A percentile compares a stretch with the other conserved stretches of the same genome.
phyloP scores from a whole-genome alignment of 2,113 vertebrate species.

The Alethe diademata region DNA sequence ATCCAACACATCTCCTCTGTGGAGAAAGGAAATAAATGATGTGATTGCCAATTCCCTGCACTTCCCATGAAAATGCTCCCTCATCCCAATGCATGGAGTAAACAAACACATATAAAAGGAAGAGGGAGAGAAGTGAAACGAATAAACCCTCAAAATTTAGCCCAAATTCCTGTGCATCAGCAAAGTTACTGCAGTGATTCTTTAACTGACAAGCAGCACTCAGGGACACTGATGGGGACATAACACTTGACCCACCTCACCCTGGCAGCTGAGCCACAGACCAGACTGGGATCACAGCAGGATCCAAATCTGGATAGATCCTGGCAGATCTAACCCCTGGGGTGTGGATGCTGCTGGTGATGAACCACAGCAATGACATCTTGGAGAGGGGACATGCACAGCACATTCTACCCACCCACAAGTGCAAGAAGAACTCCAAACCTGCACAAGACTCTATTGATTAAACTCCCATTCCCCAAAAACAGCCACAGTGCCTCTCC shows the following conservation, averaged over 20 bases:
- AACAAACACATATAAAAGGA: background rate
- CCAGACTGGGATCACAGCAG: rapidly evolving
- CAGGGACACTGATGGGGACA: background rate
- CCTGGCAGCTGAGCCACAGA: background rate
- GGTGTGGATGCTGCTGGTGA: background rate
- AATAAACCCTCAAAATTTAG: background rate
- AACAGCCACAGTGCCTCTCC: background rate
- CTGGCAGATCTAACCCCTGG: background rate
- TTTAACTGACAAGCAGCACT: background rate
- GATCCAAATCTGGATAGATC: background rate
- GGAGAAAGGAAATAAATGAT: background rate
- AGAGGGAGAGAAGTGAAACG: background rate
- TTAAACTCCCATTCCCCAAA: background rate
- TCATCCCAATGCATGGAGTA: rapidly evolving
- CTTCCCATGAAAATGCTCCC: background rate
- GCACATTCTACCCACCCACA: background rate
- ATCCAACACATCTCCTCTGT: background rate
- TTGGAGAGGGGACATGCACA: background rate
- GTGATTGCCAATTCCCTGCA: background rate
- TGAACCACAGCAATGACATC: rapidly evolving
- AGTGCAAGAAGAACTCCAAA: background rate
- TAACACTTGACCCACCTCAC: background rate
- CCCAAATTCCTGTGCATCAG: rapidly evolving
- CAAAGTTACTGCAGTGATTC: background rate
- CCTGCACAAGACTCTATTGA: background rate